Conservation (phyloP, 2,888 invertebrate genomes). For the Epirrhoe tristata region DNA sequence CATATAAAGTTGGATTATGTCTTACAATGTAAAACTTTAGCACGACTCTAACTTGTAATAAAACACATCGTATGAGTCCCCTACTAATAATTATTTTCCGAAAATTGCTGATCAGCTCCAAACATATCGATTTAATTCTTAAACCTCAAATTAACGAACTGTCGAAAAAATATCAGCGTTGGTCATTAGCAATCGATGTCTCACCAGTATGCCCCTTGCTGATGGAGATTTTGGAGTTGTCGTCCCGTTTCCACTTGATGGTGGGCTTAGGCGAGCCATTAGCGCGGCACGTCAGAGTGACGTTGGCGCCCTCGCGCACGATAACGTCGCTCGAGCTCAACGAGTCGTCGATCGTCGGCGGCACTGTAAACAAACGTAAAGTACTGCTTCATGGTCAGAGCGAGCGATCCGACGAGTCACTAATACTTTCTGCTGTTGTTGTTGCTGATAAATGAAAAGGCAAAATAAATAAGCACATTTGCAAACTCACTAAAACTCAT, state of each 20-base stretch:
- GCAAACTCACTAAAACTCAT: too few species aligned
- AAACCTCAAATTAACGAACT: background rate
- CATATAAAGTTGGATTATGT: too few species aligned
- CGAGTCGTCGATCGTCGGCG: slow-evolving; percentile 96
- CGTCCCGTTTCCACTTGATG: slow-evolving; percentile 96
- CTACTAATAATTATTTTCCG: too few species aligned
- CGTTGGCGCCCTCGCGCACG: slow-evolving; percentile 95
- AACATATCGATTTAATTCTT: background rate
- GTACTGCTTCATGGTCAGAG: slow-evolving; percentile 2
- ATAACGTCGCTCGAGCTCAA: slow-evolving; percentile 96
- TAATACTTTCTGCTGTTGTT: background rate
- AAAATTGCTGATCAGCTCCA: too few species aligned
- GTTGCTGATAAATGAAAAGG: too few species aligned
- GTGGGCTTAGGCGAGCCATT: slow-evolving; percentile 95
- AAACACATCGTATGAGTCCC: too few species aligned
- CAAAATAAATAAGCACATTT: too few species aligned
- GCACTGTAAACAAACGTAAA: slow-evolving; percentile 87
- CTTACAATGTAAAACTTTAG: too few species aligned
- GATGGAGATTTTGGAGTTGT: slow-evolving; percentile 93
- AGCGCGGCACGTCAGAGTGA: slow-evolving; percentile 94
- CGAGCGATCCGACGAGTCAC: background rate
- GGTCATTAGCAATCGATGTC: slow-evolving; percentile 51
- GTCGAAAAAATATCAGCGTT: slow-evolving; percentile 29
- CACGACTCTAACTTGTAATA: too few species aligned
- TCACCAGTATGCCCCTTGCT: slow-evolving; percentile 92